Evolutionary conservation across 2,797 vertebrate species (phyloP).

Genomic region (Pseudomugil tenellus): DNA sequence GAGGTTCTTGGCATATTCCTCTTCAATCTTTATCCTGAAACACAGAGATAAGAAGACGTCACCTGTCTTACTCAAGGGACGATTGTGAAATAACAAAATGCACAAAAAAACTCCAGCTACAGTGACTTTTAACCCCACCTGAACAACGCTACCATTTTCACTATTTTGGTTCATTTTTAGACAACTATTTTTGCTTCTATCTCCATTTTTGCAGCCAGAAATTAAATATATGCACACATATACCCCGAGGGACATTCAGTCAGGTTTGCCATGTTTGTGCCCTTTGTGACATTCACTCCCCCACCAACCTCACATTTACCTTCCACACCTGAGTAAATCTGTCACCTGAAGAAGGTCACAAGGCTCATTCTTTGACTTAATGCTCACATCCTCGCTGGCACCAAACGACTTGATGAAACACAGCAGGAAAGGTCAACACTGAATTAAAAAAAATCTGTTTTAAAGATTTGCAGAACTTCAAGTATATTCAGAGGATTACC

Average conservation of each 20-base stretch:
- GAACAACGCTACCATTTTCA: background rate
- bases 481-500: slow-evolving; percentile 15
- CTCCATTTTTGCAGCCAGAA: slow-evolving; percentile 2
- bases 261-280: slow-evolving; percentile 3
- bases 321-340: slow-evolving; percentile 52
- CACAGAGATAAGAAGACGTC: slow-evolving; percentile 18
- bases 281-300: slow-evolving; percentile 29
- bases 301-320: slow-evolving; percentile 25
- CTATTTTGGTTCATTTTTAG: background rate
- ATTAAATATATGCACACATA: slow-evolving; percentile 10
- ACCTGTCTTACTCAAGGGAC: slow-evolving; percentile 10
- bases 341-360: slow-evolving; percentile 42
- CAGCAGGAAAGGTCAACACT: slow-evolving; percentile 41
- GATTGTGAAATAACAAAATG: background rate
- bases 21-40: slow-evolving; percentile 97
- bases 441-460: background rate
- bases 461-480: background rate
- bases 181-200: background rate
- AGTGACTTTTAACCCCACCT: too few relatives aligned
- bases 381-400: slow-evolving; percentile 2
- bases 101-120: too few relatives aligned
- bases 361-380: slow-evolving; percentile 14
- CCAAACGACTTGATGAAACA: slow-evolving; percentile 6
- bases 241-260: background rate
- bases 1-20: slow-evolving; percentile 98